These are phyloP conservation scores for Indri indri DNA, from an alignment of 2,113 vertebrate species.

Conservation along the genomic window DNA sequence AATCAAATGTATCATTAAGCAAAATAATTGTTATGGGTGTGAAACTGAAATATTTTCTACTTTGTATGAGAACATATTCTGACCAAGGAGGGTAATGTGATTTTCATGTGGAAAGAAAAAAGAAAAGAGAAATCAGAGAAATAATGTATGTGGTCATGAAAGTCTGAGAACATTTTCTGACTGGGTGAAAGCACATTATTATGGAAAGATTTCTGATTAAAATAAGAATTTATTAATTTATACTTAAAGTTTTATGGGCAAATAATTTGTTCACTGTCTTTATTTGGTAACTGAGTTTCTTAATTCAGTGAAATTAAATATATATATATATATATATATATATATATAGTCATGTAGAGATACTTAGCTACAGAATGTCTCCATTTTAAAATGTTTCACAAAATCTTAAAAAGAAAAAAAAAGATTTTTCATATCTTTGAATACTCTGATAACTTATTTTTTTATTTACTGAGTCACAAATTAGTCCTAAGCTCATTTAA, in stretches of 20 bases:
- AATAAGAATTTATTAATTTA: background rate
- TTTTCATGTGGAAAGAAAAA: background rate
- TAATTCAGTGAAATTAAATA: background rate
- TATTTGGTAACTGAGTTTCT: background rate
- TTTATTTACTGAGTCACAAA: slow-evolving; percentile 2
- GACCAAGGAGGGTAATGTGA: background rate
- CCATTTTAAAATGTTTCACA: background rate
- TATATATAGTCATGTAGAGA: background rate
- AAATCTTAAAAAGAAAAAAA: background rate
- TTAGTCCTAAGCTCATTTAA: background rate
- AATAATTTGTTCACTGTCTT: background rate
- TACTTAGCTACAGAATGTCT: background rate
- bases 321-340: background rate
- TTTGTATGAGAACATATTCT: background rate
- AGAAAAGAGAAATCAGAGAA: background rate
- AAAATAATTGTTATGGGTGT: background rate
- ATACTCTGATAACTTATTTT: background rate
- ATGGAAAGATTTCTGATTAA: background rate
- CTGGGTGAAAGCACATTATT: background rate
- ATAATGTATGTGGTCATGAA: background rate
- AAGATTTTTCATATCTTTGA: background rate
- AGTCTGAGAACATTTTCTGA: background rate
- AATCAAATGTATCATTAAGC: background rate
- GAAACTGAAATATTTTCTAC: background rate
- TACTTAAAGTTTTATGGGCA: background rate